A percentile compares a stretch with the other conserved stretches of the same genome.
Conservation (phyloP, 1,140 invertebrate genomes). For the Drosophila teissieri region DNA sequence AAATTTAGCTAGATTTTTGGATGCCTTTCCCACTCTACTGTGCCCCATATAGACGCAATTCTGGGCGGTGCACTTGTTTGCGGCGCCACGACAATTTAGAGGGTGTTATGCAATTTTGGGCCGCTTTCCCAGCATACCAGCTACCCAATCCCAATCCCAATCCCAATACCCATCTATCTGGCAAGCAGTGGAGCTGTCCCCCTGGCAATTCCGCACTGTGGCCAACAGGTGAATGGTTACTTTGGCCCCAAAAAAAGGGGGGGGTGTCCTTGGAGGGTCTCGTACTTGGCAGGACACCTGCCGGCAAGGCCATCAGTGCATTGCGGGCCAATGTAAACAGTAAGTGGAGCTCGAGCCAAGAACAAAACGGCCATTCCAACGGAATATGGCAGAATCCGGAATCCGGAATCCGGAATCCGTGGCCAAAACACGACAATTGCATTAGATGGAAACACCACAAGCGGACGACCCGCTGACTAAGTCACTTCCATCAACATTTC, state of each 20-base stretch:
- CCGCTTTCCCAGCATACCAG: not conserved
- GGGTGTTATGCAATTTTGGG: slow-evolving; percentile 3
- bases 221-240: slow-evolving; percentile 11
- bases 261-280: slow-evolving; percentile 8
- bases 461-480: slow-evolving; percentile 28
- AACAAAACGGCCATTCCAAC: not conserved
- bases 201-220: not conserved
- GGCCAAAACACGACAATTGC: slow-evolving; percentile 45
- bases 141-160: no score
- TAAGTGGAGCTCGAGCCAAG: not conserved
- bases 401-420: not conserved
- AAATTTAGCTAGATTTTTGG: not conserved
- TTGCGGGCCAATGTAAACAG: slow-evolving; percentile 31
- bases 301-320: slow-evolving; percentile 11
- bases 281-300: slow-evolving; percentile 7
- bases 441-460: slow-evolving; percentile 9
- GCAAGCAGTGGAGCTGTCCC: not conserved
- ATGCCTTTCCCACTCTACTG: not conserved
- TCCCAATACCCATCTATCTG: not conserved
- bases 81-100: not conserved
- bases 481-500: slow-evolving; percentile 1
- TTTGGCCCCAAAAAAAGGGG: not conserved
- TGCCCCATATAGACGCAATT: not conserved
- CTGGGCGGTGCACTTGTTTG: not conserved
- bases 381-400: slow-evolving; percentile 2